Evolutionary conservation across 2,888 invertebrate genomes (phyloP), one percentile per base, ranked within the genome.

Genomic region (Rhimphoctona megacephalus): DNA sequence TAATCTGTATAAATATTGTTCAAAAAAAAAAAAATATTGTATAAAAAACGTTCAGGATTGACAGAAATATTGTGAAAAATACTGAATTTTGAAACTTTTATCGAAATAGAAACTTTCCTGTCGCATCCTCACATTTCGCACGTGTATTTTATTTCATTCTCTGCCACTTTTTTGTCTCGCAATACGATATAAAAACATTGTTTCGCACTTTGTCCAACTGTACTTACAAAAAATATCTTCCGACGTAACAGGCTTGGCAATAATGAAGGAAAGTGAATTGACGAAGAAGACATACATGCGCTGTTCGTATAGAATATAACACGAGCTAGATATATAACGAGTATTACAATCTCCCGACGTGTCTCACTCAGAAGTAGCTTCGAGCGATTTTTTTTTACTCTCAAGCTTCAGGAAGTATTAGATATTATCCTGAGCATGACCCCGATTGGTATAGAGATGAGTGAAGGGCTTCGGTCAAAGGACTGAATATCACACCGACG

Each of bases 401-500:
- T 11, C 11, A 69, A 67, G 78, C 69, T 79, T 64, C 61, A 46
- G 22, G 19, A 22, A 61, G 30, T 61, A 46, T 61, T 70, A 22
- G 54, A 78, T 83, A 70, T 43, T 49, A 73, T 39, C 64, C 76
- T 76, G 57, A 30, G 30, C 81, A 49, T 73, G 83, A 81, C 84
- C 86, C 84, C 84, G 78, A 74, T 81, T 39, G 39, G 8, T 17
- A 36, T 25, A 52, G 74, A 52, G 67, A 74, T 43, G 81, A 54
- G 77, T 72, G 84, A 86, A 83, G 73, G 89, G 89, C 85, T 89
- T 89, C 88, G 88, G 89, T 89, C 87, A 88, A 87, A 89, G 89
- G 83, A 88, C 86, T 85, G 89, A 89, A 86, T 86, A 87, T 69
- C 81, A 33, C 78, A 70, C 78, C 64, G 64, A 33, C 74, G 69